Base-by-base conservation (phyloP, 2,797 vertebrate genomes). In the Neosalanx taihuensis region DNA sequence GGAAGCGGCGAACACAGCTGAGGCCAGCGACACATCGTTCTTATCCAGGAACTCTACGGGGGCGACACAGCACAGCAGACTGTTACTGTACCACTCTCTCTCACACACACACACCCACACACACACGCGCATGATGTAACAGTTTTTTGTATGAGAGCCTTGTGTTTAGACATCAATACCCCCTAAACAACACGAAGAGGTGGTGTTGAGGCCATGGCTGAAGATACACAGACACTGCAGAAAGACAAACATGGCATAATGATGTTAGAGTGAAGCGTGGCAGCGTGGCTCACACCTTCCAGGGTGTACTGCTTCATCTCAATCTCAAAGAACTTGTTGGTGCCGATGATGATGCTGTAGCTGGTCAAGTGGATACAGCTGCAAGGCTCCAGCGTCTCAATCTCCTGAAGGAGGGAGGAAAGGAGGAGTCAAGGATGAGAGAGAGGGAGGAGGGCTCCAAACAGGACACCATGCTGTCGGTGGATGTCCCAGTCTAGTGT, bases 251-350 rank as follows among this genome's bases (percentile, higher is more conserved):
- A 9, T 37, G 35, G 35, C 6, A 37, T 37, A 9, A 37, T 37
- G 35, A 37, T 56, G 51, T 18, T 0, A 17, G 18, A 53, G 4
- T 17, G 18, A 53, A 17, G 13, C 7, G 37, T 10, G 37, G 18
- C 7, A 3, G 15, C 18, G 35, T 18, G 17, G 4, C 69, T 71
- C 85, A 83, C 86, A 99, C 98, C 98, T 62, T 99, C 97, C 0
- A 99, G 92, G 0, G 96, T 96, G 66, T 97, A 99, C 90, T 99
- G 97, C 91, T 99, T 99, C 97, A 99, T 98, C 90, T 99, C 98
- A 4, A 99, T 97, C 87, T 99, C 96, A 56, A 98, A 99, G 91
- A 99, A 99, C 86, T 98, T 99, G 88, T 98, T 99, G 87, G 98
- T 98, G 80, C 98, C 98, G 2, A 99, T 95, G 87, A 99, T 96